These are phyloP conservation scores for Drosophila sechellia DNA, from an alignment of 1,140 invertebrate genomes.

Conservation along the genomic window DNA sequence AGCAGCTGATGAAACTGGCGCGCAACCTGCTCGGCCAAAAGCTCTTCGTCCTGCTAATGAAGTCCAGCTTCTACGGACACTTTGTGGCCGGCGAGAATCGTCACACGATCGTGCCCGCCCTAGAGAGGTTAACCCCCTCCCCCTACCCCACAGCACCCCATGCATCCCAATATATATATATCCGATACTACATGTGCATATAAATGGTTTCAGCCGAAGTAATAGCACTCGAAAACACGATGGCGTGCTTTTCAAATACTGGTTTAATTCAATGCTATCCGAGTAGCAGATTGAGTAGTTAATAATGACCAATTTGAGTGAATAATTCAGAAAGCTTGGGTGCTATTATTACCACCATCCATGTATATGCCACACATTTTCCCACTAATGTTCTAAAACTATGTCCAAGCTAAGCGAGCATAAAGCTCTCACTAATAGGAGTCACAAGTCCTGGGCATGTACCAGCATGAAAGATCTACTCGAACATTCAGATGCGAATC, in stretches of 20 bases:
- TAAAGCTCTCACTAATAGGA: background rate
- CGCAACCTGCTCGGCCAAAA: conserved; percentile 92
- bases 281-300: too few species aligned
- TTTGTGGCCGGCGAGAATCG: conserved; percentile 99
- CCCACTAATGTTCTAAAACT: conserved; percentile 12
- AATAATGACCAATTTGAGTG: too few species aligned
- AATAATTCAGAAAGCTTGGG: background rate
- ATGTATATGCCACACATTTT: background rate
- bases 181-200: conserved; percentile 9
- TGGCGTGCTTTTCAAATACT: too few species aligned
- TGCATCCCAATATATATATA: conserved; percentile 13
- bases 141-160: conserved; percentile 2
- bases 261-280: too few species aligned
- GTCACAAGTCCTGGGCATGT: conserved; percentile 17
- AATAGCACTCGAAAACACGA: background rate
- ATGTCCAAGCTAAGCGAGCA: background rate
- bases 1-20: conserved; percentile 94
- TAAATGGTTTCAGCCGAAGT: background rate
- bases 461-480: conserved; percentile 24
- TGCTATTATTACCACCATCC: background rate
- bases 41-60: conserved; percentile 95
- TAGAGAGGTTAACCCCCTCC: conserved; percentile 86
- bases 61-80: conserved; percentile 98
- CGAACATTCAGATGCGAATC: conserved; percentile 1
- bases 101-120: conserved; percentile 92